phyloP scores from a whole-genome alignment of 2,113 vertebrate species.

The Rhynchopsitta pachyrhyncha region DNA sequence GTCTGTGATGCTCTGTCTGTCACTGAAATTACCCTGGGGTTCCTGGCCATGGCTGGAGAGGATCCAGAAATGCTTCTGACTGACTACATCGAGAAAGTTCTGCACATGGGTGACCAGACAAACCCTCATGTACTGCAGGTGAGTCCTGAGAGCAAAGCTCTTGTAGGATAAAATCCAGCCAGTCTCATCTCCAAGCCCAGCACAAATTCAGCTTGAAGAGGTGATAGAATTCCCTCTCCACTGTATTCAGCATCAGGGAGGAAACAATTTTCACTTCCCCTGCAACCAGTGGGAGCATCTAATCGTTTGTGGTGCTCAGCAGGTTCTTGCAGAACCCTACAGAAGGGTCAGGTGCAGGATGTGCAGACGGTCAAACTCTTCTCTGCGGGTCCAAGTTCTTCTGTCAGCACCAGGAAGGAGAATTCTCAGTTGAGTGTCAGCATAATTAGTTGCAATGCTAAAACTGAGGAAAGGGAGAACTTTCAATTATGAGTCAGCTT shows the following conservation, averaged over 20 bases:
- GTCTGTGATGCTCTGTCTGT: slow-evolving; percentile 88
- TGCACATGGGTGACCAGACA: slow-evolving; percentile 87
- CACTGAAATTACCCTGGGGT: slow-evolving; percentile 85
- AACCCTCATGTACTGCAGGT: slow-evolving; percentile 84
- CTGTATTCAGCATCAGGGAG: neutral
- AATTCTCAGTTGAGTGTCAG: neutral
- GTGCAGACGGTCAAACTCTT: neutral
- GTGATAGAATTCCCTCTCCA: neutral
- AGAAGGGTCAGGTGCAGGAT: neutral
- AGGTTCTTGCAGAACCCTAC: neutral
- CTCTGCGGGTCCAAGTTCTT: neutral
- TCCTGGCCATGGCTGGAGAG: slow-evolving; percentile 87
- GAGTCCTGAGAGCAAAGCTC: neutral
- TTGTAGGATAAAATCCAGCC: neutral
- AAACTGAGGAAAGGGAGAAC: neutral
- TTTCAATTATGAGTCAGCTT: neutral
- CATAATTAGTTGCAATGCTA: neutral
- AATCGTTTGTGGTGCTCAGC: neutral
- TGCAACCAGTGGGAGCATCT: neutral
- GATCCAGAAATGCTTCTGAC: slow-evolving; percentile 78
- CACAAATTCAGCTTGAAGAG: neutral
- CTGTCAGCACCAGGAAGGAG: neutral
- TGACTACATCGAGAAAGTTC: slow-evolving; percentile 78
- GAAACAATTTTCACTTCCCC: neutral
- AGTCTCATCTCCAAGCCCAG: neutral